These are phyloP conservation scores for Hemithea aestivaria DNA, from an alignment of 2,888 invertebrate genomes.

Conservation along the genomic window DNA sequence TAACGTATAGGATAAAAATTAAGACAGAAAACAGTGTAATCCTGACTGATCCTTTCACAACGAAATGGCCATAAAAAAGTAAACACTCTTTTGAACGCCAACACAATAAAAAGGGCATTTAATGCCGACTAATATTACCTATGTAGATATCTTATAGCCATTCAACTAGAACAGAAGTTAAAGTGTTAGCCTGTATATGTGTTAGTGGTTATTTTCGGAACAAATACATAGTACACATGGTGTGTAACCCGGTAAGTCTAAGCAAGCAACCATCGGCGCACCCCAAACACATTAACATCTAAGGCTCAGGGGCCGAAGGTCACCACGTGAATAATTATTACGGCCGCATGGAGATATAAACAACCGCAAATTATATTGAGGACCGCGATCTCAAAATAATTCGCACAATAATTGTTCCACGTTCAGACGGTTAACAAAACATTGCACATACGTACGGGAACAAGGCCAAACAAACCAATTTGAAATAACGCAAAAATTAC, in stretches of 20 bases:
- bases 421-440: conserved; percentile 53
- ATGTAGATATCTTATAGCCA: too few relatives aligned
- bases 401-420: conserved; percentile 54
- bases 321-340: conserved; percentile 38
- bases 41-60: too few relatives aligned
- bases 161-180: too few relatives aligned
- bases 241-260: conserved; percentile 8
- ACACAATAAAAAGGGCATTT: too few relatives aligned
- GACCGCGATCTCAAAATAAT: conserved; percentile 51
- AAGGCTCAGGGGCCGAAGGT: conserved; percentile 51
- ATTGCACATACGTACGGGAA: conserved; percentile 41
- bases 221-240: too few relatives aligned
- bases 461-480: conserved; percentile 49
- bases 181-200: too few relatives aligned
- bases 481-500: conserved; percentile 41
- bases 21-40: too few relatives aligned
- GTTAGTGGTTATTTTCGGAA: too few relatives aligned
- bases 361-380: conserved; percentile 22
- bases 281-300: conserved; percentile 27
- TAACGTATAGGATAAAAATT: too few relatives aligned
- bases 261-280: conserved; percentile 35
- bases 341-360: conserved; percentile 53
- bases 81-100: too few relatives aligned
- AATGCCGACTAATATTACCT: too few relatives aligned
- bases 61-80: too few relatives aligned